These are phyloP conservation scores for Temnothorax curvispinosus DNA, from an alignment of 1,140 invertebrate species.

Conservation along the genomic window DNA sequence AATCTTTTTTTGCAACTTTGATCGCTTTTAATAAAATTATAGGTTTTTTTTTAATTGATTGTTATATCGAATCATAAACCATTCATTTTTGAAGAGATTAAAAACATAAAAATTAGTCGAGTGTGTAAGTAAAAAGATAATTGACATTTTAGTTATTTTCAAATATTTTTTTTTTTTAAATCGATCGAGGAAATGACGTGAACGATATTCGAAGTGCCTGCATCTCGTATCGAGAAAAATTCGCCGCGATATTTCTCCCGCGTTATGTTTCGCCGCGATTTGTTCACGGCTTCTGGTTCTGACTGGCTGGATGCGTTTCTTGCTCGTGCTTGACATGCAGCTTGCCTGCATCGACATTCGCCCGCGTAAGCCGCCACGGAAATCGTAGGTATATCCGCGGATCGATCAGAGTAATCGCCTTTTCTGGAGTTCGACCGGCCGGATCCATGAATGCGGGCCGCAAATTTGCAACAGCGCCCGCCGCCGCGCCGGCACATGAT, in stretches of 20 bases:
- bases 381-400: slow-evolving; percentile 3
- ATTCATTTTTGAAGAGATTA: no score
- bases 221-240: background rate
- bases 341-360: background rate
- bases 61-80: no score
- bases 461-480: background rate
- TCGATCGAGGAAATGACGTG: background rate
- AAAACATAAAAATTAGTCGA: no score
- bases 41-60: no score
- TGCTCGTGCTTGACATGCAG: background rate
- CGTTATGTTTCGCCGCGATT: background rate
- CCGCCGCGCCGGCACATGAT: background rate
- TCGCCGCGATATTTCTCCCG: background rate
- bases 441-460: slow-evolving; percentile 1
- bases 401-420: slow-evolving; percentile 42
- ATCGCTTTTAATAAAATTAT: no score
- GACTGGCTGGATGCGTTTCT: slow-evolving; percentile 18
- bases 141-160: background rate
- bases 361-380: background rate
- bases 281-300: background rate
- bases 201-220: background rate
- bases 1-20: no score
- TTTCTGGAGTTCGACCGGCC: background rate
- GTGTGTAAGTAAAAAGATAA: background rate
- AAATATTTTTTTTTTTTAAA: background rate